Conservation (phyloP, 2,888 invertebrate species). For the Protula sp. region DNA sequence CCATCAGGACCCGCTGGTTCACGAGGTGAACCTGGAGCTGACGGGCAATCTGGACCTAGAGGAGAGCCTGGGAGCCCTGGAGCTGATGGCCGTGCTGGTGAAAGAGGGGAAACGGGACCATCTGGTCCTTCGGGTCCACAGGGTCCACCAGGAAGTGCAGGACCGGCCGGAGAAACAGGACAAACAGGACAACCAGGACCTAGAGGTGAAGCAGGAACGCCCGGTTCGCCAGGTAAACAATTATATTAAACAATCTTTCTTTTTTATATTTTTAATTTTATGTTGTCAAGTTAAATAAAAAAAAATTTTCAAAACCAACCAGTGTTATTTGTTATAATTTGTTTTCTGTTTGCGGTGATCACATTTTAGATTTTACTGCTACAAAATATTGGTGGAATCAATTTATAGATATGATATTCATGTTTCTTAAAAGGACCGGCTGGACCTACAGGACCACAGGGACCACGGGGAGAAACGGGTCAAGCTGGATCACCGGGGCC, state of each 20-base stretch:
- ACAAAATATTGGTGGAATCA: too few species aligned
- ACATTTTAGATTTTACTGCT: too few species aligned
- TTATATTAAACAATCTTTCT: too few species aligned
- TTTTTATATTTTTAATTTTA: too few species aligned
- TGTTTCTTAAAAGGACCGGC: too few species aligned
- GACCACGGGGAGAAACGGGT: conserved; percentile 10
- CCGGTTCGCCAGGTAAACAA: too few species aligned
- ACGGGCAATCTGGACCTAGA: conserved; percentile 17
- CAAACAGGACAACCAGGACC: conserved; percentile 8
- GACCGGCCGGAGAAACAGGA: conserved; percentile 3
- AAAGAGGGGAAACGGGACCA: conserved; percentile 10
- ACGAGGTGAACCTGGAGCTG: conserved; percentile 14
- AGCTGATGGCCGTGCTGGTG: conserved; percentile 11
- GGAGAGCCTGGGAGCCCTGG: conserved; percentile 18
- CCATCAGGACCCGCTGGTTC: conserved; percentile 28
- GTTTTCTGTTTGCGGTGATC: too few species aligned
- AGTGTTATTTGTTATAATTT: too few species aligned
- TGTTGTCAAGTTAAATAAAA: too few species aligned
- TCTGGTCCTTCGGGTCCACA: conserved; percentile 12
- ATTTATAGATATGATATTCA: too few species aligned
- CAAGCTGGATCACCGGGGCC: conserved; percentile 7
- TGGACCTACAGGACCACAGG: conserved; percentile 9
- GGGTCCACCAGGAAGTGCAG: conserved; percentile 6
- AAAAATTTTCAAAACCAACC: too few species aligned
- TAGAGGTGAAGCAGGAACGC: conserved; percentile 28